Evolutionary conservation across 2,797 vertebrate species (phyloP).

Genomic region (Gorsachius magnificus): DNA sequence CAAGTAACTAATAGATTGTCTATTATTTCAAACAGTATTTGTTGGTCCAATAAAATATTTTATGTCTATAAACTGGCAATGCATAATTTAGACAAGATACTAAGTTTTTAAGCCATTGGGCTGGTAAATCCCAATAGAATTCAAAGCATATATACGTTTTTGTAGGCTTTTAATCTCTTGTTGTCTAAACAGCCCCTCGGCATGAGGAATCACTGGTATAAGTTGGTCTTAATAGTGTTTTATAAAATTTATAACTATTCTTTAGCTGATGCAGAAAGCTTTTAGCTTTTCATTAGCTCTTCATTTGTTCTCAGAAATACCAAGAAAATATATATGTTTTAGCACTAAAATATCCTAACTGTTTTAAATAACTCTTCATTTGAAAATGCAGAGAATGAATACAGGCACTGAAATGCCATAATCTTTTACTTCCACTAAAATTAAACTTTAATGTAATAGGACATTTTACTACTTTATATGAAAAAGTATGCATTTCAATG

Average conservation of each 20-base stretch:
- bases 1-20: background rate
- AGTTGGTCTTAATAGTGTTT: background rate
- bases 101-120: background rate
- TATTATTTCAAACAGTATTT: background rate
- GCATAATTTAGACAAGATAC: background rate
- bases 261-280: background rate
- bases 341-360: background rate
- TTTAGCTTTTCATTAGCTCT: background rate
- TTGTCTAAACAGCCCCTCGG: background rate
- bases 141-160: background rate
- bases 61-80: background rate
- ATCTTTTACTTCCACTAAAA: background rate
- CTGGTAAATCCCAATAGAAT: background rate
- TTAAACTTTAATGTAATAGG: background rate
- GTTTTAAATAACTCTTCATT: background rate
- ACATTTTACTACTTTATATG: background rate
- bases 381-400: background rate
- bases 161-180: background rate
- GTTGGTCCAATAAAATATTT: background rate
- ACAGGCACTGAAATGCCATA: background rate
- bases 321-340: constrained; percentile 22
- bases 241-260: background rate
- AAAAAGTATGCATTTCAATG: background rate
- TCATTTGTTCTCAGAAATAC: constrained; percentile 38
- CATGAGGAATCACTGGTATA: background rate